A percentile compares a stretch with the other conserved stretches of the same genome.
phyloP scores from a whole-genome alignment of 2,888 invertebrate genomes.

The Melinaea menophilus region DNA sequence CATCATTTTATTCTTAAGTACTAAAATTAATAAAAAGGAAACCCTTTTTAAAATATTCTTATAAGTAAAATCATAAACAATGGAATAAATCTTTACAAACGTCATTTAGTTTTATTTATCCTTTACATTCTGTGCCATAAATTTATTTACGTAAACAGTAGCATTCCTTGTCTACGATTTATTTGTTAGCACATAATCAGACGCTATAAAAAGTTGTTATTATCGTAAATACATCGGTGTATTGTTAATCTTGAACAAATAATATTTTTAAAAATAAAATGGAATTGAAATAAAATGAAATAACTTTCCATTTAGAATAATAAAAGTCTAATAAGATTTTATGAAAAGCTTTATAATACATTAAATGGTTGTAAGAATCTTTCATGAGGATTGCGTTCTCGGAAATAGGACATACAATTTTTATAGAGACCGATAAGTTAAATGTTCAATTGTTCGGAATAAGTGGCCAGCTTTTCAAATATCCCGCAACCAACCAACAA shows the following conservation, averaged over 20 bases:
- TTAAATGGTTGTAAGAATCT: conserved; percentile 29
- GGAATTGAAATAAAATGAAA: not conserved
- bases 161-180: too few species aligned
- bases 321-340: conserved; percentile 27
- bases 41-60: too few species aligned
- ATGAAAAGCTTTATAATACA: conserved; percentile 22
- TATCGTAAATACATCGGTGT: too few species aligned
- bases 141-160: too few species aligned
- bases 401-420: conserved; percentile 52
- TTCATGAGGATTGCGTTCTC: conserved; percentile 40
- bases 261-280: conserved; percentile 2
- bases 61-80: too few species aligned
- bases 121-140: too few species aligned
- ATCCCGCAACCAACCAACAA: conserved; percentile 40
- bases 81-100: too few species aligned
- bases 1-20: not conserved
- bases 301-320: conserved; percentile 3
- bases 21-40: too few species aligned
- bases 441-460: conserved; percentile 65
- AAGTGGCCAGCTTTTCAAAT: conserved; percentile 45
- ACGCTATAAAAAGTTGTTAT: too few species aligned
- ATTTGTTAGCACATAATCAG: too few species aligned
- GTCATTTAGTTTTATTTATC: too few species aligned
- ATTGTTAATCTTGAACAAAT: too few species aligned
- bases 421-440: conserved; percentile 54